phyloP scores from a whole-genome alignment of 2,113 vertebrate genomes.

The Eurystomus gularis region DNA sequence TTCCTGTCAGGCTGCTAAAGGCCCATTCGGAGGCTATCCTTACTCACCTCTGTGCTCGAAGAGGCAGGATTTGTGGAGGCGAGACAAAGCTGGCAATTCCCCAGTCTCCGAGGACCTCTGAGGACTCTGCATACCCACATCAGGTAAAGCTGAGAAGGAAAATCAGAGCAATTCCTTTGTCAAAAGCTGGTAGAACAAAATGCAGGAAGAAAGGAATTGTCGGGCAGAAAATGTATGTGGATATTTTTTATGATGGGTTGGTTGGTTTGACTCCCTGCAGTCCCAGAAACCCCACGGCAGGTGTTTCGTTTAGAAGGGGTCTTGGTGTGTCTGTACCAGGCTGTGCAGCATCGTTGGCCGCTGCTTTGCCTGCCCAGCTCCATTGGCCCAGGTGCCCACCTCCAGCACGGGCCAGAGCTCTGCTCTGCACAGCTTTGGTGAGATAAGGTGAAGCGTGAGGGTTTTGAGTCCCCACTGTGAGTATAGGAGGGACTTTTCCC shows the following conservation, averaged over 20 bases:
- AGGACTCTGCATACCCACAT: not conserved
- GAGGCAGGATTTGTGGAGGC: not conserved
- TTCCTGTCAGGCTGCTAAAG: not conserved
- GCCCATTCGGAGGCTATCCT: not conserved
- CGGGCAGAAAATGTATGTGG: fast-evolving
- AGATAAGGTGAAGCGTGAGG: too few relatives aligned
- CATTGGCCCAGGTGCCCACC: too few relatives aligned
- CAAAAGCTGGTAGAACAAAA: not conserved
- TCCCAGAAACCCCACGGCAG: not conserved
- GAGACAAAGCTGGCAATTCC: not conserved
- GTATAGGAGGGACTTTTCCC: too few relatives aligned
- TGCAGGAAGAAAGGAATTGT: not conserved
- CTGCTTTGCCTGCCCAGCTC: too few relatives aligned
- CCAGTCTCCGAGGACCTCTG: fast-evolving
- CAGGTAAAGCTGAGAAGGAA: not conserved
- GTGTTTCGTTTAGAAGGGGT: not conserved
- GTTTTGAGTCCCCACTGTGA: too few relatives aligned
- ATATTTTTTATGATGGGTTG: not conserved
- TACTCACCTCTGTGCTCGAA: not conserved
- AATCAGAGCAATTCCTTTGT: not conserved
- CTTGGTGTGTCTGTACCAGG: not conserved
- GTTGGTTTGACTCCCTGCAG: not conserved
- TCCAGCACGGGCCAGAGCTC: too few relatives aligned
- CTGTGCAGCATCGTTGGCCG: too few relatives aligned
- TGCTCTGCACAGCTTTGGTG: too few relatives aligned